Evolutionary conservation across 1,140 invertebrate genomes (phyloP).

Genomic region (Penaeus vannamei): DNA sequence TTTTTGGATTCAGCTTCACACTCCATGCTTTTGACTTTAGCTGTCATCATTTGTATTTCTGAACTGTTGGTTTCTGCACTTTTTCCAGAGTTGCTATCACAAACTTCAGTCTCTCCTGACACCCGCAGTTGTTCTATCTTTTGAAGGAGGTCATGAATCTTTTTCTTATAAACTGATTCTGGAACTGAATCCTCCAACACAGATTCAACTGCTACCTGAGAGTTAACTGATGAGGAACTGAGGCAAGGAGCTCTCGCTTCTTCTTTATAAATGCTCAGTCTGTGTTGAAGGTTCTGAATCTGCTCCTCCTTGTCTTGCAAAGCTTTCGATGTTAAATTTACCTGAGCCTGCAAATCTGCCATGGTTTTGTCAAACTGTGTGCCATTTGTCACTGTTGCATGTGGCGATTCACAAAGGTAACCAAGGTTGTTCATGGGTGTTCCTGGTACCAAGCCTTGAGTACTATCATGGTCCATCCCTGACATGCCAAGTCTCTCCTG

Average conservation of each 20-base stretch:
- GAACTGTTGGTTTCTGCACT: not conserved
- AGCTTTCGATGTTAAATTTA: conserved; percentile 46
- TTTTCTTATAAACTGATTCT: conserved; percentile 10
- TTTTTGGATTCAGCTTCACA: conserved; percentile 30
- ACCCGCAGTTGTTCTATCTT: conserved; percentile 20
- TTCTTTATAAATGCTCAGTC: not conserved
- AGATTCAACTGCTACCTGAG: not conserved
- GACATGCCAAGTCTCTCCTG: conserved; percentile 26
- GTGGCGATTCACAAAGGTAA: not conserved
- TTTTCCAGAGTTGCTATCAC: not conserved
- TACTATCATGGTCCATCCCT: not conserved
- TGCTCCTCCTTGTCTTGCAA: conserved; percentile 48
- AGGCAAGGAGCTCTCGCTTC: not conserved
- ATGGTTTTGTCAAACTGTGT: conserved; percentile 47
- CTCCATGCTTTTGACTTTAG: conserved; percentile 43
- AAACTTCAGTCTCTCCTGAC: not conserved
- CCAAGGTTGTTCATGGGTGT: not conserved
- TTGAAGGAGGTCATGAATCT: conserved; percentile 41
- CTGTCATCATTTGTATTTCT: conserved; percentile 16
- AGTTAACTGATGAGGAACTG: not conserved
- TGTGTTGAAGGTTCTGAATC: conserved; percentile 39
- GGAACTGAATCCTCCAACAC: not conserved
- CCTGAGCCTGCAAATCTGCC: conserved; percentile 51
- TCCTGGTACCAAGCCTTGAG: not conserved
- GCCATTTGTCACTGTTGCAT: conserved; percentile 28